Percentiles rank a stretch among this genome's conserved stretches.
Conservation (phyloP, 2,888 invertebrate species). For the Coronaproctus castanopsis region DNA sequence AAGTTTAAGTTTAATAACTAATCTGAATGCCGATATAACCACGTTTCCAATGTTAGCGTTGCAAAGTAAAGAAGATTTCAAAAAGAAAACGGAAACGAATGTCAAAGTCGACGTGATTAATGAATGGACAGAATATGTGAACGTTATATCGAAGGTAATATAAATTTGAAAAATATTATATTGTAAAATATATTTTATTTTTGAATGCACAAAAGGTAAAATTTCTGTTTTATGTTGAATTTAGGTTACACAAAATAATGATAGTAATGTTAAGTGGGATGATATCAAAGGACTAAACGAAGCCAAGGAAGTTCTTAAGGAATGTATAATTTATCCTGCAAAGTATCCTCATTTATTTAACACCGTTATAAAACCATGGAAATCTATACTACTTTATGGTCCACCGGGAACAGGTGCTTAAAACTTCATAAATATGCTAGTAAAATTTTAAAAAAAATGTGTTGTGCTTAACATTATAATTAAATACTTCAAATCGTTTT, state of each 20-base stretch:
- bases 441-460: not conserved
- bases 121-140: constrained; percentile 44
- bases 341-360: constrained; percentile 51
- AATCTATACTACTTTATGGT: constrained; percentile 52
- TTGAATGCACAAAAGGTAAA: no score
- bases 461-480: not conserved
- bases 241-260: constrained; percentile 18
- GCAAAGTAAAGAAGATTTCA: not conserved
- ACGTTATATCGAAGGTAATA: constrained; percentile 38
- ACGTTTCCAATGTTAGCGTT: not conserved
- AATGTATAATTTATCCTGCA: constrained; percentile 64
- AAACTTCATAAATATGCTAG: not conserved
- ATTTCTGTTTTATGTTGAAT: no score
- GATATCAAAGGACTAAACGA: constrained; percentile 57
- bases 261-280: constrained; percentile 52
- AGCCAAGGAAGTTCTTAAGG: constrained; percentile 58
- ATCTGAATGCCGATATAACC: not conserved
- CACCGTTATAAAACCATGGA: constrained; percentile 58
- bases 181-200: not conserved
- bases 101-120: constrained; percentile 9
- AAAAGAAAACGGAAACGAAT: not conserved
- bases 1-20: no score
- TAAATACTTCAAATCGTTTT: not conserved
- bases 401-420: constrained; percentile 50
- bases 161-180: not conserved